Conservation (phyloP, 1,140 invertebrate genomes). For the Apolygus lucorum region DNA sequence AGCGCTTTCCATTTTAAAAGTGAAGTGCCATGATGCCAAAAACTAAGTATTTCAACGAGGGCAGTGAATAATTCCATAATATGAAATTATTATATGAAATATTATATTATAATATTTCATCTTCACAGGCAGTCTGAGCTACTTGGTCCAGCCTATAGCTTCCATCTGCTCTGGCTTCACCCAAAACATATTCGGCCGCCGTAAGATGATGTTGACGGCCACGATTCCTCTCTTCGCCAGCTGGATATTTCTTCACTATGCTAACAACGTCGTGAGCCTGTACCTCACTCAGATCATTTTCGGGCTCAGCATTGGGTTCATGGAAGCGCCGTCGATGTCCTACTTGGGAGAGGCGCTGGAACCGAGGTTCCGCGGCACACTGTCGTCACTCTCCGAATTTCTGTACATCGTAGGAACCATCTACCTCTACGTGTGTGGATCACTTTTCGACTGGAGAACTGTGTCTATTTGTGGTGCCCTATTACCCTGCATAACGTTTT, state of each 20-base stretch:
- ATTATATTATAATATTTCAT: too few relatives aligned
- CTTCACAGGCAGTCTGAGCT: not conserved
- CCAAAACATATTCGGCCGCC: constrained; percentile 5
- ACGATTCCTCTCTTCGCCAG: constrained; percentile 4
- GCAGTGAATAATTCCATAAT: too few relatives aligned
- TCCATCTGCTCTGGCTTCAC: constrained; percentile 9
- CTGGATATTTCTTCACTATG: constrained; percentile 7
- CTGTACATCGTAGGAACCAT: not conserved
- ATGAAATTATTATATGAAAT: too few relatives aligned
- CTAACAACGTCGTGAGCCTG: not conserved
- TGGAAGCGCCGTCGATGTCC: constrained; percentile 18
- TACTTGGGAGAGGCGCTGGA: constrained; percentile 7
- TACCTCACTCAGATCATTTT: not conserved
- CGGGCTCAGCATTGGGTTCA: constrained; percentile 16
- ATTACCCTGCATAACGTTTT: not conserved
- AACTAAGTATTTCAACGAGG: too few relatives aligned
- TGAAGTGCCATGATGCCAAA: too few relatives aligned
- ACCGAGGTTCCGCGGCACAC: not conserved
- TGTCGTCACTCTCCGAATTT: constrained; percentile 14
- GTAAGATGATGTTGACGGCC: constrained; percentile 3
- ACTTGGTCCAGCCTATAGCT: constrained; percentile 9
- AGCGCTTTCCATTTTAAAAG: too few relatives aligned
- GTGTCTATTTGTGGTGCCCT: not conserved
- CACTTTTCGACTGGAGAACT: not conserved
- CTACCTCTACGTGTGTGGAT: not conserved